Percentiles rank a stretch among this genome's conserved stretches.
phyloP scores from a whole-genome alignment of 2,797 vertebrate genomes.

The Dipus sagitta region DNA sequence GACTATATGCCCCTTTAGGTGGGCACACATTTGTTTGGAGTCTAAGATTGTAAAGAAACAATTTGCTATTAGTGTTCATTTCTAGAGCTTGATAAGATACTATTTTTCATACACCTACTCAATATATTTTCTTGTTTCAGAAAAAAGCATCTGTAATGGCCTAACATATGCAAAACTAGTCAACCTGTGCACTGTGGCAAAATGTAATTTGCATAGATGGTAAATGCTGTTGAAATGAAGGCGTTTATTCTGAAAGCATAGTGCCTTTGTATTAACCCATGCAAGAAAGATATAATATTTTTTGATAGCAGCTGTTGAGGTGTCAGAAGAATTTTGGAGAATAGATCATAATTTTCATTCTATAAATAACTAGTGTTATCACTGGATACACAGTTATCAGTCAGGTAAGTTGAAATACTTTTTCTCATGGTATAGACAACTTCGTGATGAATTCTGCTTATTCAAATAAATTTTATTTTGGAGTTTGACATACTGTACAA shows the following conservation, averaged over 20 bases:
- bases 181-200: neutral
- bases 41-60: neutral
- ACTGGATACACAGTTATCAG: neutral
- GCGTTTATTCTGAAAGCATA: slow-evolving; percentile 45
- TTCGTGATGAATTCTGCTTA: slow-evolving; percentile 69
- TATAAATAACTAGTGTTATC: slow-evolving; percentile 74
- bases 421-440: slow-evolving; percentile 69
- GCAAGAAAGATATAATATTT: slow-evolving; percentile 74
- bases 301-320: slow-evolving; percentile 72
- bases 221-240: slow-evolving; percentile 14
- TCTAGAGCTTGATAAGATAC: neutral
- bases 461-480: slow-evolving; percentile 79
- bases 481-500: slow-evolving; percentile 61
- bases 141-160: slow-evolving; percentile 57
- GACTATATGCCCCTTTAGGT: neutral
- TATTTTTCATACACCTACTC: slow-evolving; percentile 14
- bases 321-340: slow-evolving; percentile 60
- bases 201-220: slow-evolving; percentile 19
- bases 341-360: slow-evolving; percentile 74
- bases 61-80: neutral
- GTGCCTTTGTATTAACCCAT: slow-evolving; percentile 66
- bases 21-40: neutral
- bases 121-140: slow-evolving; percentile 12
- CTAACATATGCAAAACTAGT: neutral
- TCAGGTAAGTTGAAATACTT: slow-evolving; percentile 56